Evolutionary conservation across 2,797 vertebrate genomes (phyloP).

Genomic region (Channa striata): DNA sequence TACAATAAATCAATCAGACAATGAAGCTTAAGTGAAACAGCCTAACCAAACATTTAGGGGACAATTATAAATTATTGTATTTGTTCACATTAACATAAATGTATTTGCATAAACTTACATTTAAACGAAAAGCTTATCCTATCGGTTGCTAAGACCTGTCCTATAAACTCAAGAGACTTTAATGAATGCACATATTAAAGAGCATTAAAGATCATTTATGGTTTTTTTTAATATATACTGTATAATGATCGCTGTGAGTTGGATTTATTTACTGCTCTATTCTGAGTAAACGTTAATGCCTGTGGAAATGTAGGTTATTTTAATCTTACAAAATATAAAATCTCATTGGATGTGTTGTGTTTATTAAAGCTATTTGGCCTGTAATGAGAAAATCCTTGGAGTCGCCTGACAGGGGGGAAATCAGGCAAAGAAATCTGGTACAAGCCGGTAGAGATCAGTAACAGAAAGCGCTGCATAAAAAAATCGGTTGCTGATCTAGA

Average conservation of each 20-base stretch:
- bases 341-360: neutral
- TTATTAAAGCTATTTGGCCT: neutral
- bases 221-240: too few species aligned
- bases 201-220: neutral
- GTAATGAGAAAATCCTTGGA: neutral
- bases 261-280: too few species aligned
- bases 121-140: too few species aligned
- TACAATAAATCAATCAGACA: too few species aligned
- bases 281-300: too few species aligned
- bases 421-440: neutral
- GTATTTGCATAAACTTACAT: neutral
- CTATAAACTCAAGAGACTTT: neutral
- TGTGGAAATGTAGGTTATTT: too few species aligned
- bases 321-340: neutral
- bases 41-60: neutral
- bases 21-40: constrained; percentile 7
- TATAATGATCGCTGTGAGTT: neutral
- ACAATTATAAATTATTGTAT: neutral
- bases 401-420: neutral
- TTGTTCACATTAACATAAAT: neutral
- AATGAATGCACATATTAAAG: neutral
- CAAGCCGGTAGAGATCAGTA: neutral
- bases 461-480: constrained; percentile 8
- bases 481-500: neutral
- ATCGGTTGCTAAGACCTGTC: neutral